Evolutionary conservation across 2,888 invertebrate genomes (phyloP), one percentile per base, ranked within the genome.

Genomic region (Gastracanthus pulcherrimus): DNA sequence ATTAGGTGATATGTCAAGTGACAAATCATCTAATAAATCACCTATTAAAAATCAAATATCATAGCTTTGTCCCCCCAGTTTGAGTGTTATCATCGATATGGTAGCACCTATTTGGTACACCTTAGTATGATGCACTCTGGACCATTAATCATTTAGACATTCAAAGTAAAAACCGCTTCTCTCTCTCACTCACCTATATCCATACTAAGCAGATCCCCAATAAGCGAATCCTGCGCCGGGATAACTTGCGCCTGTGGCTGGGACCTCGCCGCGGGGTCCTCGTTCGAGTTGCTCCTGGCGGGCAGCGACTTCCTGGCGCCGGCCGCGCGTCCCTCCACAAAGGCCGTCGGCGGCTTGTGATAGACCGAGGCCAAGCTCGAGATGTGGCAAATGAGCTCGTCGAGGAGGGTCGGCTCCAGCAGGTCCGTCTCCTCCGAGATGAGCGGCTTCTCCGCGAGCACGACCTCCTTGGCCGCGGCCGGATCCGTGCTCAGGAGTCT

Each of bases 371-470:
- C 99, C 85, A 99, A 94, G 62, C 98, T 98, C 83, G 98, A 98
- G 89, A 99, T 99, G 92, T 99, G 99, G 91, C 99, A 99, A 89
- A 99, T 99, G 79, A 99, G 94, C 92, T 99, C 99, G 92, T 99
- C 99, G 83, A 99, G 92, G 58, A 99, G 93, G 0, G 99, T 99
- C 0, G 99, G 99, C 91, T 99, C 99, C 85, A 99, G 92, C 62
- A 99, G 93, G 93, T 99, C 99, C 0, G 99, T 99, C 93, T 99
- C 99, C 92, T 99, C 99, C 0, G 98, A 98, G 90, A 99, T 99
- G 76, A 99, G 94, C 0, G 99, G 99, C 90, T 99, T 99, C 92
- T 99, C 99, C 0, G 99, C 99, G 66, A 99, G 93, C 0, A 99
- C 99, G 45, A 99, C 99, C 92, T 99, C 99, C 91, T 99, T 99